These are phyloP conservation scores for Sebastes ruberrimus DNA, from an alignment of 2,797 vertebrate genomes.

Conservation along the genomic window DNA sequence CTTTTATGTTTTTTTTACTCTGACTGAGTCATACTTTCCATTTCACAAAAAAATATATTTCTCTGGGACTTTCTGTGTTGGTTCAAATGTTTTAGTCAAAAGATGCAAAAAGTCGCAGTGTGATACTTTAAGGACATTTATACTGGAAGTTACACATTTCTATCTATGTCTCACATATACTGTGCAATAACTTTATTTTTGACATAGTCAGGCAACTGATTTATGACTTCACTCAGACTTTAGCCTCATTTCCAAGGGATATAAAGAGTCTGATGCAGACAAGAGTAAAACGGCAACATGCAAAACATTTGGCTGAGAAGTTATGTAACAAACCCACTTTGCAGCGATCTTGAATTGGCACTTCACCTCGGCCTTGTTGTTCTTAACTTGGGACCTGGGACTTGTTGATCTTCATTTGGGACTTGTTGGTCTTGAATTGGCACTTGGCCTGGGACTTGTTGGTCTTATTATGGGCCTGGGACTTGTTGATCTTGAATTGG, in stretches of 20 bases:
- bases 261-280: too few species aligned
- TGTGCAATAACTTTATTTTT: neutral
- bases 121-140: neutral
- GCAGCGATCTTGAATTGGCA: rapidly evolving
- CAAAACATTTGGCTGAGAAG: too few species aligned
- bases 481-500: neutral
- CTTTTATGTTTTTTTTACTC: neutral
- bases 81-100: neutral
- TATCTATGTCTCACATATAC: neutral
- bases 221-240: neutral
- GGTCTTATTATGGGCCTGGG: too few species aligned
- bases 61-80: neutral
- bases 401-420: too few species aligned
- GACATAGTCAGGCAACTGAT: neutral
- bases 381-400: too few species aligned
- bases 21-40: neutral
- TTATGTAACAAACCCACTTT: neutral
- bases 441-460: too few species aligned
- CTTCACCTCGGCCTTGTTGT: too few species aligned
- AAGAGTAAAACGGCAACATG: too few species aligned
- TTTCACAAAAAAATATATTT: neutral
- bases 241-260: neutral
- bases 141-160: neutral
- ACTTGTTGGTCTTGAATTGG: too few species aligned
- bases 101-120: neutral